phyloP scores from a whole-genome alignment of 2,113 vertebrate species.

The Tiliqua scincoides region DNA sequence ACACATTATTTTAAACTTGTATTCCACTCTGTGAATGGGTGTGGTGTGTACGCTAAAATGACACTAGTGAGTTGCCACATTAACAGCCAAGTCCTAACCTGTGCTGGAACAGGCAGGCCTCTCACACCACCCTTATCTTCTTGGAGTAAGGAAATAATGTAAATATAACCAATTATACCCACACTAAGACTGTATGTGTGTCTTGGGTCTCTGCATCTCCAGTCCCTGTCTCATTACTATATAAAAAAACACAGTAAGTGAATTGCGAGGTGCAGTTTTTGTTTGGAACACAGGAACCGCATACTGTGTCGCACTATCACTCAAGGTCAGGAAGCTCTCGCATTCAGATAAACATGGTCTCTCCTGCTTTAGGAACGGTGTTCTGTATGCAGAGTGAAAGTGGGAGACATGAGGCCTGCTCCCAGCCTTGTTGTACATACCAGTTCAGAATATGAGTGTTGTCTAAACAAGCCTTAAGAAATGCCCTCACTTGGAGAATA shows the following conservation, averaged over 20 bases:
- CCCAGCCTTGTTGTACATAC: not conserved
- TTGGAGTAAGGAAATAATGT: too few relatives aligned
- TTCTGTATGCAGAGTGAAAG: not conserved
- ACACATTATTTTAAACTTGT: not conserved
- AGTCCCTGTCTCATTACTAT: not conserved
- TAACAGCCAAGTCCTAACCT: too few relatives aligned
- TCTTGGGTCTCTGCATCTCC: not conserved
- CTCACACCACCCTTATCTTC: too few relatives aligned
- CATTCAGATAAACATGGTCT: not conserved
- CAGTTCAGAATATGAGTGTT: not conserved
- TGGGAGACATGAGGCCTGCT: not conserved
- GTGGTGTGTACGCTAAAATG: not conserved
- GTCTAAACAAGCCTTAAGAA: not conserved
- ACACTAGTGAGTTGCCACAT: not conserved
- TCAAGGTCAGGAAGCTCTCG: not conserved
- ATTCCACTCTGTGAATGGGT: too few relatives aligned
- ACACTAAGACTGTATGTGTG: too few relatives aligned
- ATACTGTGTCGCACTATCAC: not conserved
- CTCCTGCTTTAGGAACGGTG: not conserved
- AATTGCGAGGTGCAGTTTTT: not conserved
- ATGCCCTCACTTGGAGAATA: not conserved
- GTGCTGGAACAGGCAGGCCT: too few relatives aligned
- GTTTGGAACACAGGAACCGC: not conserved
- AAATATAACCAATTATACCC: too few relatives aligned
- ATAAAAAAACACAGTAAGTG: not conserved